A percentile compares a stretch with the other conserved stretches of the same genome.
These are phyloP conservation scores for Pantherophis guttatus DNA, from an alignment of 2,113 vertebrate genomes.

Conservation along the genomic window DNA sequence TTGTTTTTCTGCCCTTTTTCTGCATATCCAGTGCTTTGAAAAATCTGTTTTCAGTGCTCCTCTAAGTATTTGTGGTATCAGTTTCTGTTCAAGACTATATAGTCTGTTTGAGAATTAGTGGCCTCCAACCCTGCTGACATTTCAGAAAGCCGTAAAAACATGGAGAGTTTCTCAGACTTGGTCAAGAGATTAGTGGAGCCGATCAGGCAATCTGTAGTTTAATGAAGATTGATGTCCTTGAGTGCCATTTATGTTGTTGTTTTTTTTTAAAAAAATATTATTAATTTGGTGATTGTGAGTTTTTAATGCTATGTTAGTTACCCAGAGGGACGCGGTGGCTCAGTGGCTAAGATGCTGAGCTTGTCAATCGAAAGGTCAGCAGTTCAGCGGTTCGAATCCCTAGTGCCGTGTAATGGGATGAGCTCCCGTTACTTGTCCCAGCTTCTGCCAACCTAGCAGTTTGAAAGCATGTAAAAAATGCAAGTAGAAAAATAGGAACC, in stretches of 20 bases:
- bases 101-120: not conserved
- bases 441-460: too few species aligned
- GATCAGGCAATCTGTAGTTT: not conserved
- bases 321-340: not conserved
- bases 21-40: not conserved
- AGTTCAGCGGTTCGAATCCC: too few species aligned
- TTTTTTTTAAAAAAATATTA: not conserved
- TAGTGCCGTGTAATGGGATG: too few species aligned
- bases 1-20: not conserved
- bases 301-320: not conserved
- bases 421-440: too few species aligned
- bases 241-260: not conserved
- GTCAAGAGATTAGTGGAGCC: not conserved
- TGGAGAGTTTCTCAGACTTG: not conserved
- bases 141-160: not conserved
- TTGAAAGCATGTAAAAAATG: too few species aligned
- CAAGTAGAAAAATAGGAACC: too few species aligned
- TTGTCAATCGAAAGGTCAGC: too few species aligned
- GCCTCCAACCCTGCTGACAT: not conserved
- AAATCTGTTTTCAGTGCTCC: not conserved
- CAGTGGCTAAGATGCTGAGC: too few species aligned
- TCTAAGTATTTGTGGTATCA: not conserved
- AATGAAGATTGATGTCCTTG: not conserved
- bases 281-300: not conserved
- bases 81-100: not conserved